phyloP scores from a whole-genome alignment of 2,113 vertebrate species.

The Clarias batrachus region DNA sequence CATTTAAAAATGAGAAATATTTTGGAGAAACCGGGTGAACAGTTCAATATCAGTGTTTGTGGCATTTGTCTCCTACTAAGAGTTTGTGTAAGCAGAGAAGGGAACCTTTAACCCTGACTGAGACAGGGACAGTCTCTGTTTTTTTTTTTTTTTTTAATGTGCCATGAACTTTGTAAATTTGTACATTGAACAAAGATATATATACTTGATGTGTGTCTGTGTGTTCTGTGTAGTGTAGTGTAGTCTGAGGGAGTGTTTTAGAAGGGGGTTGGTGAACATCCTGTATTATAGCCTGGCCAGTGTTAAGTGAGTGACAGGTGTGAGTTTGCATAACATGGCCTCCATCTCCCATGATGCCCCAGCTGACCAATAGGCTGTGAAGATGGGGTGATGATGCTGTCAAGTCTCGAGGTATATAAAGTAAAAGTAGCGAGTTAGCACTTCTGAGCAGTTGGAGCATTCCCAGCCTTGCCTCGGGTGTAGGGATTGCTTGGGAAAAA shows the following conservation, averaged over 20 bases:
- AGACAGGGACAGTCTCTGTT: constrained; percentile 37
- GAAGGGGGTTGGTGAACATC: constrained; percentile 40
- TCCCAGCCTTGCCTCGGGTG: constrained; percentile 99
- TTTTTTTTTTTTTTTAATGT: neutral
- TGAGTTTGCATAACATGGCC: constrained; percentile 70
- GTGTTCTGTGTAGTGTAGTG: neutral
- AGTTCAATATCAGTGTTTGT: neutral
- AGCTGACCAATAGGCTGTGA: constrained; percentile 75
- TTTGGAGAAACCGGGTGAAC: neutral
- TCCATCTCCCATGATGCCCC: constrained; percentile 66
- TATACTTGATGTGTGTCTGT: constrained; percentile 15
- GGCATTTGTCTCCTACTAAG: constrained; percentile 22
- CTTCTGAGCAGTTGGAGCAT: constrained; percentile 96
- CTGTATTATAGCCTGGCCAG: constrained; percentile 73
- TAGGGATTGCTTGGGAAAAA: constrained; percentile 93
- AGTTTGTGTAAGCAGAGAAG: constrained; percentile 12
- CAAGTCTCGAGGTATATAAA: constrained; percentile 84
- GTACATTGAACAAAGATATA: neutral
- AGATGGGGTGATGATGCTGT: constrained; percentile 65
- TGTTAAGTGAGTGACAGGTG: constrained; percentile 73
- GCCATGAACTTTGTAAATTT: neutral
- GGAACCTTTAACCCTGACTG: constrained; percentile 31
- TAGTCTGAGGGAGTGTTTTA: neutral
- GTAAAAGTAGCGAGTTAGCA: constrained; percentile 72
- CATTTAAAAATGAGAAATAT: neutral